Conservation (phyloP, 2,113 vertebrate species). For the Erinaceus europaeus region DNA sequence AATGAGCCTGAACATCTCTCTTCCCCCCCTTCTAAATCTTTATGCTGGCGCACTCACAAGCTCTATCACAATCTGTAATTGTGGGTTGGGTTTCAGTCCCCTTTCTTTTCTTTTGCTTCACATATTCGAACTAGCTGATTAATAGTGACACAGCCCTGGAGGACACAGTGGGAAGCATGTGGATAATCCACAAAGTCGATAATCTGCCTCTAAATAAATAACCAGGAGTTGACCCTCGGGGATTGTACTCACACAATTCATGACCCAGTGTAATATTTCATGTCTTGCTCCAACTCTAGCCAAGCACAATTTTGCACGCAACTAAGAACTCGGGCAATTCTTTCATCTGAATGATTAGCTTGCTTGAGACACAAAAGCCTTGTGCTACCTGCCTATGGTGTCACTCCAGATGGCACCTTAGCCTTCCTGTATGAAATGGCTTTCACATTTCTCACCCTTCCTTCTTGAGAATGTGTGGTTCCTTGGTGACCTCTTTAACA, state of each 20-base stretch:
- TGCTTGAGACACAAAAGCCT: conserved; percentile 30
- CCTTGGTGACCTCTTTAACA: neutral
- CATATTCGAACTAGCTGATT: conserved; percentile 34
- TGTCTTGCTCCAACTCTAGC: conserved; percentile 4
- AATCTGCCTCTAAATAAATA: conserved; percentile 45
- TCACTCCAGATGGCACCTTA: neutral
- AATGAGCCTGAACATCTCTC: neutral
- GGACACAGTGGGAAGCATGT: neutral
- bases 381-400: neutral
- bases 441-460: neutral
- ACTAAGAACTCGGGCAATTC: neutral
- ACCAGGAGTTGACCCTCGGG: conserved; percentile 45
- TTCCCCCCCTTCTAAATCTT: neutral
- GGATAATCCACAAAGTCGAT: conserved; percentile 15
- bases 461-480: neutral
- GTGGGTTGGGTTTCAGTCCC: neutral
- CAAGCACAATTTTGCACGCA: conserved; percentile 38
- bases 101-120: neutral
- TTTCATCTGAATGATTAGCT: conserved; percentile 35
- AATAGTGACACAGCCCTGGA: conserved; percentile 1
- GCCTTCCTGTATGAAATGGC: neutral
- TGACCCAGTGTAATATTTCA: conserved; percentile 55
- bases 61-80: neutral
- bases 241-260: conserved; percentile 2
- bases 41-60: neutral